Conservation (phyloP, 2,888 invertebrate genomes). For the Dastarcus helophoroides region DNA sequence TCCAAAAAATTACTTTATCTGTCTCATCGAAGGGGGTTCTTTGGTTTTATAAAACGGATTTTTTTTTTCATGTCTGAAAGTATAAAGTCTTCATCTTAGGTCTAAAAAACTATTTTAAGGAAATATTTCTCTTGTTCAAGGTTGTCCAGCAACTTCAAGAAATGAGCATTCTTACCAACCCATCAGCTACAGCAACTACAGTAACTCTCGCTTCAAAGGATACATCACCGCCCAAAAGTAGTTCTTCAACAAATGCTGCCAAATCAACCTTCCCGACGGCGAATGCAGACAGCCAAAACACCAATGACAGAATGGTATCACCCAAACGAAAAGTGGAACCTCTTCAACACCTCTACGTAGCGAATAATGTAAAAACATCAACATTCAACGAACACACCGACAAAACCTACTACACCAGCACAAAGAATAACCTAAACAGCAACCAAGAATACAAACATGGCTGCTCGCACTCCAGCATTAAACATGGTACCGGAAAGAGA, state of each 20-base stretch:
- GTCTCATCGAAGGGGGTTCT: too few relatives aligned
- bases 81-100: too few relatives aligned
- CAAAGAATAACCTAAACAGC: constrained; percentile 24
- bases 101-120: too few relatives aligned
- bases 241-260: constrained; percentile 25
- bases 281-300: constrained; percentile 15
- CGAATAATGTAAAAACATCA: constrained; percentile 35
- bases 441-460: constrained; percentile 27
- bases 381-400: constrained; percentile 33
- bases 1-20: too few relatives aligned
- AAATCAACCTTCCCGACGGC: constrained; percentile 12
- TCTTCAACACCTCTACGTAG: constrained; percentile 33
- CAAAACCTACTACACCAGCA: constrained; percentile 24
- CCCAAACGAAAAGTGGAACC: constrained; percentile 34
- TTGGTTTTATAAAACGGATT: too few relatives aligned
- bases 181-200: constrained; percentile 19
- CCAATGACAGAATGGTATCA: constrained; percentile 32
- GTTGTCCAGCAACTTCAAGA: constrained; percentile 41
- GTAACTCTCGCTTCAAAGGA: constrained; percentile 21
- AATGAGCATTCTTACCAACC: constrained; percentile 33
- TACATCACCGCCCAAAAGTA: constrained; percentile 30
- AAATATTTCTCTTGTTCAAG: constrained; percentile 30
- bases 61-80: too few relatives aligned
- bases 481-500: constrained; percentile 45
- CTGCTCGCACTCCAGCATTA: constrained; percentile 23